Evolutionary conservation across 2,113 vertebrate genomes (phyloP).

Genomic region (Solea senegalensis): DNA sequence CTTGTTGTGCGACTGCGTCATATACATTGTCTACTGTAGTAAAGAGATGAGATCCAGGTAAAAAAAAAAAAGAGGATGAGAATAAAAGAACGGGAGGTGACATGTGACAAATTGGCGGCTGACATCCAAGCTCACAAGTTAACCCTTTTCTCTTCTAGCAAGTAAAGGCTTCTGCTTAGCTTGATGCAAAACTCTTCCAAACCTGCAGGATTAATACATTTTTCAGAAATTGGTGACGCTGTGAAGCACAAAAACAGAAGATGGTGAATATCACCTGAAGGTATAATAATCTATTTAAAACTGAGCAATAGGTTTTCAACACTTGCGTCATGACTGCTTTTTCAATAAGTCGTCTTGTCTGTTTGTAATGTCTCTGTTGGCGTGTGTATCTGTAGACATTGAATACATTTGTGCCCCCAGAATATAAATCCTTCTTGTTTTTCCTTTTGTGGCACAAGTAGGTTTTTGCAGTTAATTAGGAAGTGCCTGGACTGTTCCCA

Average conservation of each 20-base stretch:
- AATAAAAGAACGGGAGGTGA: neutral
- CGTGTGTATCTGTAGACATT: too few species aligned
- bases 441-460: too few species aligned
- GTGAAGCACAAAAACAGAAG: neutral
- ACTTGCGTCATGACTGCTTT: too few species aligned
- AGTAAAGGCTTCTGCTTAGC: neutral
- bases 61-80: neutral
- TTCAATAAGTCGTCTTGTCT: too few species aligned
- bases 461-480: too few species aligned
- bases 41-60: neutral
- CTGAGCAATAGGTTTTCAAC: too few species aligned
- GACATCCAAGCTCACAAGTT: constrained; percentile 5
- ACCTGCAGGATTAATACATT: neutral
- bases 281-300: too few species aligned
- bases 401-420: too few species aligned
- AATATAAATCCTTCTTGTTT: too few species aligned
- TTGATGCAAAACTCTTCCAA: neutral
- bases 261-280: too few species aligned
- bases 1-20: constrained; percentile 24
- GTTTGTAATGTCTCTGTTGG: too few species aligned
- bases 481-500: too few species aligned
- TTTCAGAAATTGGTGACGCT: neutral
- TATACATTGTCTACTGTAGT: neutral
- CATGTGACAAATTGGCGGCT: neutral
- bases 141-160: neutral